A percentile compares a stretch with the other conserved stretches of the same genome.
Evolutionary conservation across 1,140 invertebrate genomes (phyloP).

Genomic region (Gonatopus flavifemur): DNA sequence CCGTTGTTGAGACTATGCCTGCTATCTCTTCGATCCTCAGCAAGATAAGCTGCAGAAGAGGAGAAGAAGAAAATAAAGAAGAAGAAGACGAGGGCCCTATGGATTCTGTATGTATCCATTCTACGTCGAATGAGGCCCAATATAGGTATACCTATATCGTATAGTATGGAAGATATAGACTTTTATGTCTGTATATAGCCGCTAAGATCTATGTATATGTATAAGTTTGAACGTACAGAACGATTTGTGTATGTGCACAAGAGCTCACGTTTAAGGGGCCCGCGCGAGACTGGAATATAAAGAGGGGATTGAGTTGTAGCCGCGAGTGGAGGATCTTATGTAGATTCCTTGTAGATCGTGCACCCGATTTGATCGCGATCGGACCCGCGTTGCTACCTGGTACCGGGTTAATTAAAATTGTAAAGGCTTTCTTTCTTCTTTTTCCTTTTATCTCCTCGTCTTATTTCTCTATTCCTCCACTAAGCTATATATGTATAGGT

Average conservation of each 20-base stretch:
- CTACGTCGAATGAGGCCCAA: slow-evolving; percentile 26
- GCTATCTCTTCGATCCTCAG: slow-evolving; percentile 54
- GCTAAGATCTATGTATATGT: too few relatives aligned
- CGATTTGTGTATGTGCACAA: slow-evolving; percentile 4
- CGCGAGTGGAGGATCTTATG: slow-evolving; percentile 61
- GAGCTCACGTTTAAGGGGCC: slow-evolving; percentile 34
- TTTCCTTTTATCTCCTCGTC: slow-evolving; percentile 6
- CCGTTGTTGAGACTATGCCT: slow-evolving; percentile 26
- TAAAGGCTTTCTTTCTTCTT: slow-evolving; percentile 27
- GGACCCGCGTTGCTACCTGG: slow-evolving; percentile 52
- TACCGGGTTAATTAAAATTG: slow-evolving; percentile 61
- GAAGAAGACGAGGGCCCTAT: slow-evolving; percentile 8
- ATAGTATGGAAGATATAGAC: too few relatives aligned
- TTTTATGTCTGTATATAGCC: too few relatives aligned
- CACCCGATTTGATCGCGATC: slow-evolving; percentile 61
- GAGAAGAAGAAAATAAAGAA: too few relatives aligned
- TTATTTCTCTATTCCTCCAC: background rate
- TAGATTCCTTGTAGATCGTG: slow-evolving; percentile 62
- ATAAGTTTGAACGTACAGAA: slow-evolving; percentile 6
- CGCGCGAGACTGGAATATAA: slow-evolving; percentile 39
- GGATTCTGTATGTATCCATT: slow-evolving; percentile 33
- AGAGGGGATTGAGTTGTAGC: slow-evolving; percentile 59
- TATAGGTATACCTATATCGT: background rate
- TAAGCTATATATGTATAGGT: background rate
- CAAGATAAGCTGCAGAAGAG: slow-evolving; percentile 40